Conservation (phyloP, 2,797 vertebrate genomes). For the Silurus lanzhouensis region DNA sequence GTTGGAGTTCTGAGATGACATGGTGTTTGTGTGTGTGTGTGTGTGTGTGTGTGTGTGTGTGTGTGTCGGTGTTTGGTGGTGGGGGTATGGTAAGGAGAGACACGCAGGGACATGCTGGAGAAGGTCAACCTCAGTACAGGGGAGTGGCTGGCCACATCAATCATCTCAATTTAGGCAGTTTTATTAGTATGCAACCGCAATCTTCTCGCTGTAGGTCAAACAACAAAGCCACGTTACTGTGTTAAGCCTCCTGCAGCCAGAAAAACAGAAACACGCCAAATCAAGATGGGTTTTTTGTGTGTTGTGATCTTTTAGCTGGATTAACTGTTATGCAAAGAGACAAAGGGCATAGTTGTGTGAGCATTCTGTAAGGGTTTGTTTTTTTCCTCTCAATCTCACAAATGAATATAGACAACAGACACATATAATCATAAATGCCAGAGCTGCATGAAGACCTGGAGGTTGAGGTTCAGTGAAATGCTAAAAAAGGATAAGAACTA, state of each 20-base stretch:
- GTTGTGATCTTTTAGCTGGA: background rate
- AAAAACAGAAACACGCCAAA: slow-evolving; percentile 8
- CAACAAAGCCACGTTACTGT: slow-evolving; percentile 49
- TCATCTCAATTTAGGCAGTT: slow-evolving; percentile 57
- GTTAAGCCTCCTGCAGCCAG: slow-evolving; percentile 3
- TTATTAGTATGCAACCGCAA: slow-evolving; percentile 58
- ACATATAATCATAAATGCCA: slow-evolving; percentile 16
- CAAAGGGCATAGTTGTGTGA: background rate
- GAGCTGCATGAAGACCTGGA: background rate
- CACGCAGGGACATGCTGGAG: slow-evolving; percentile 44
- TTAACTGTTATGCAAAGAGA: background rate
- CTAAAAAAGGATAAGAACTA: slow-evolving; percentile 40
- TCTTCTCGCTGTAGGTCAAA: slow-evolving; percentile 56
- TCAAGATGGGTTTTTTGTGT: background rate
- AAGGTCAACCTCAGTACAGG: slow-evolving; percentile 56
- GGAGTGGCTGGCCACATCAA: slow-evolving; percentile 58
- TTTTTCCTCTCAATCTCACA: too few relatives aligned
- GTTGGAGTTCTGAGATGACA: slow-evolving; percentile 48
- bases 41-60: slow-evolving; percentile 14
- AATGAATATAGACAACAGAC: slow-evolving; percentile 17
- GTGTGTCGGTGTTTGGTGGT: slow-evolving; percentile 8
- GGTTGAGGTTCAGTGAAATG: background rate
- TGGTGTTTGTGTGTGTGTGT: slow-evolving; percentile 7
- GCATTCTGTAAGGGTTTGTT: too few relatives aligned
- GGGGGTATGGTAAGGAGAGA: slow-evolving; percentile 29